A percentile compares a stretch with the other conserved stretches of the same genome.
These are phyloP conservation scores for Riparia riparia DNA, from an alignment of 2,113 vertebrate genomes.

Conservation along the genomic window DNA sequence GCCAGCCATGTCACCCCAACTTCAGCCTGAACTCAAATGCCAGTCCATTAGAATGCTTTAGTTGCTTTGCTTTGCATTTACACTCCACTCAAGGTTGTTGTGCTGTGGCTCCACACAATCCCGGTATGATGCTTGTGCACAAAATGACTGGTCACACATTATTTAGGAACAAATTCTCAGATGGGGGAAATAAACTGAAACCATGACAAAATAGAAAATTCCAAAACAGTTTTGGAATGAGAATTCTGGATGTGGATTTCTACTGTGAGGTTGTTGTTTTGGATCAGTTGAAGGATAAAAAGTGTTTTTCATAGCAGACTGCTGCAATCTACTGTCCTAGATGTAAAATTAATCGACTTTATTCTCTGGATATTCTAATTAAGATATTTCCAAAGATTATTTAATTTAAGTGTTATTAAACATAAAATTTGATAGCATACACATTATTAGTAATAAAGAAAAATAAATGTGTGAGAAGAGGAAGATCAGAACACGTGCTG, in stretches of 20 bases:
- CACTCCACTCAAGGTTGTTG: neutral
- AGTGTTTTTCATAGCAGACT: neutral
- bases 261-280: neutral
- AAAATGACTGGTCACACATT: neutral
- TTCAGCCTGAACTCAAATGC: neutral
- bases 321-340: neutral
- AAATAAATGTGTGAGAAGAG: neutral
- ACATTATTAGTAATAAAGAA: neutral
- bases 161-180: neutral
- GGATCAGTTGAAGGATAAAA: neutral
- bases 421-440: neutral
- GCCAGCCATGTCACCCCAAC: fast-evolving
- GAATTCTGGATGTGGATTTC: neutral
- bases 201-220: neutral
- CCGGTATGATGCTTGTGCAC: no score
- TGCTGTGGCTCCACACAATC: fast-evolving
- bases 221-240: neutral
- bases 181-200: neutral
- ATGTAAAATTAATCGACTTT: neutral
- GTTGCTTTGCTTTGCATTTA: neutral
- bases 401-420: neutral
- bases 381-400: neutral
- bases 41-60: neutral
- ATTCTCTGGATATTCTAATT: neutral
- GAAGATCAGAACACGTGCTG: neutral